Evolutionary conservation across 2,888 invertebrate genomes (phyloP).

Genomic region (Eustalomyia histrio): DNA sequence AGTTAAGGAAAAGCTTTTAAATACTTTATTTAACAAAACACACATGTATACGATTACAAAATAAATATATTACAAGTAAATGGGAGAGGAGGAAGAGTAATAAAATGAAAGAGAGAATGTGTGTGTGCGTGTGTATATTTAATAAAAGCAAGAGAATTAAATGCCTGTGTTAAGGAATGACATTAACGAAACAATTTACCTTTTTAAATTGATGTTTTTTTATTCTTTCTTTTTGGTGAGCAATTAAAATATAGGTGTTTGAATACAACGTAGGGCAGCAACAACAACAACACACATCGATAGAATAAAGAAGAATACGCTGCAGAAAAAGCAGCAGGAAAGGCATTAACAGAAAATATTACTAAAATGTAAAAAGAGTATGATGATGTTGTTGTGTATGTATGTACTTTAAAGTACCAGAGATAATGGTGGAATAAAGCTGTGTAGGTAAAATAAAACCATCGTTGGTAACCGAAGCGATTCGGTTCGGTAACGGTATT

Average conservation of each 20-base stretch:
- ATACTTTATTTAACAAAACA: background rate
- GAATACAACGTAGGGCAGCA: slow-evolving; percentile 30
- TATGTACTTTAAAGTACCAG: no score
- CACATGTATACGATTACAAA: background rate
- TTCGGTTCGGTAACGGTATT: no score
- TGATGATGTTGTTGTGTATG: slow-evolving; percentile 14
- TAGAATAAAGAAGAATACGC: background rate
- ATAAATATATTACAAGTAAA: background rate
- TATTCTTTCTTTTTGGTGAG: background rate
- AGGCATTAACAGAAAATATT: background rate
- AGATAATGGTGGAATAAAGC: background rate
- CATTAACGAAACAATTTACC: background rate
- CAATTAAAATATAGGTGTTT: slow-evolving; percentile 23
- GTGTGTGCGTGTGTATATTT: background rate
- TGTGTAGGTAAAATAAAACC: background rate
- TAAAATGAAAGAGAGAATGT: slow-evolving; percentile 2
- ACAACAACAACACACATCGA: slow-evolving; percentile 7
- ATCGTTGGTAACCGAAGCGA: no score
- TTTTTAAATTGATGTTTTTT: slow-evolving; percentile 7
- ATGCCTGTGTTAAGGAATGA: background rate
- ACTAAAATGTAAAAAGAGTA: background rate
- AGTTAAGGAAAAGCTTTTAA: slow-evolving; percentile 18
- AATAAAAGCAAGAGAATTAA: background rate
- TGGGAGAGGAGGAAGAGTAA: background rate
- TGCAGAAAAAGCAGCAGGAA: background rate